Percentiles rank a stretch among this genome's conserved stretches.
Evolutionary conservation across 2,797 vertebrate species (phyloP).

Genomic region (Lagodon rhomboides): DNA sequence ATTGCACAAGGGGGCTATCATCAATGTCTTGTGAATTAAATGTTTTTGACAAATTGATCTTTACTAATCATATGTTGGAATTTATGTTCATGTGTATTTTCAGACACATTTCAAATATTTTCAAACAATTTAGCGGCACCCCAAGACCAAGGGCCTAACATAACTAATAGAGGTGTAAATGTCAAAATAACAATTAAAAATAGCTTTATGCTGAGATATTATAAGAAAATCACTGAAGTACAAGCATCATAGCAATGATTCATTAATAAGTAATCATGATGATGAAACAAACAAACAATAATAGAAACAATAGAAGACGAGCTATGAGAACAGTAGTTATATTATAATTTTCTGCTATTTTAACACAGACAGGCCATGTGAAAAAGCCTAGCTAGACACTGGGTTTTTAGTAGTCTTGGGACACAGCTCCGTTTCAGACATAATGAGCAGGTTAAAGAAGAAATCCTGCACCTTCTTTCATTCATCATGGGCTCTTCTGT

Average conservation of each 20-base stretch:
- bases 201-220: background rate
- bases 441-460: constrained; percentile 18
- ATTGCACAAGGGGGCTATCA: no score
- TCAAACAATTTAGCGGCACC: no score
- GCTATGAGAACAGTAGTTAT: background rate
- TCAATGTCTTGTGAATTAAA: no score
- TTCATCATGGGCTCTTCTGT: constrained; percentile 14
- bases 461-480: constrained; percentile 8
- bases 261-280: background rate
- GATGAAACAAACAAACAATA: background rate
- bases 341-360: background rate
- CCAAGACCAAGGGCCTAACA: no score
- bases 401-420: background rate
- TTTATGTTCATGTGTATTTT: no score
- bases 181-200: background rate
- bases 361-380: background rate
- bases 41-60: no score
- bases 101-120: no score
- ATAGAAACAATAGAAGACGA: background rate
- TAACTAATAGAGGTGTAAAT: background rate
- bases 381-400: background rate
- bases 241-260: background rate
- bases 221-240: background rate
- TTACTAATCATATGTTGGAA: no score
- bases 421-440: constrained; percentile 19